Base-by-base conservation (phyloP, 1,140 invertebrate genomes). In the Drosophila mauritiana region DNA sequence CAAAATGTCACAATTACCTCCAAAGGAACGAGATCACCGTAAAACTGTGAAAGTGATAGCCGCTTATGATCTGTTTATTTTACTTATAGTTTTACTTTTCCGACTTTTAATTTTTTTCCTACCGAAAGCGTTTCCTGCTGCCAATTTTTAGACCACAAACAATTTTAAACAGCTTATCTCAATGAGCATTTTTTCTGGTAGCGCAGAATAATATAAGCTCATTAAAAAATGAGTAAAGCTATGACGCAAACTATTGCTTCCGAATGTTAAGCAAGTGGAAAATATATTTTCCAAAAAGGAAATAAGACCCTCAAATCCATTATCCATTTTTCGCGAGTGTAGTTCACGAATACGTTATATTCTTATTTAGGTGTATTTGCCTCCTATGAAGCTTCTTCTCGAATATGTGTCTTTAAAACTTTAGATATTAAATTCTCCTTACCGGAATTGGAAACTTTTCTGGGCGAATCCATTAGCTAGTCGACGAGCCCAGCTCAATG, bases 121-220 rank as follows among this genome's bases (percentile, higher is more conserved):
- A 73, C 37, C 37, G 37, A 52, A 54, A 31, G n/a, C 13, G 3
- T 37, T 20, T 15, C 12, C 17, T 10, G 13, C n/a, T 48, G n/a
- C 48, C 25, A 31, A 49, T 34, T 0, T 6, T 62, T 34, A 13
- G 13, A 1, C 36, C 27, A 13, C 51, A 43, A 42, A 73, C 57
- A 63, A 31, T 25, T 17, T 55, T 55, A 34, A 43, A 73, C 25
- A 43, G 17, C 59, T 52, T 75, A 52, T 65, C 53, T 56, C 20
- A 20, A 10, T 39, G 17, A 7, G n/a, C 12, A 31, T 45, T 63
- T 73, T 42, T 11, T 59, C 73, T 75, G 70, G 75, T 75, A 74
- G 37, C 36, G 59, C 73, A 57, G 48, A 65, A 48, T 57, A 67
- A 46, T 36, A 12, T 37, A 53, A 46, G 15, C 27, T 17, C 12